Percentiles rank a stretch among this genome's conserved stretches.
Evolutionary conservation across 2,888 invertebrate species (phyloP).

Genomic region (Eilema griseolum): DNA sequence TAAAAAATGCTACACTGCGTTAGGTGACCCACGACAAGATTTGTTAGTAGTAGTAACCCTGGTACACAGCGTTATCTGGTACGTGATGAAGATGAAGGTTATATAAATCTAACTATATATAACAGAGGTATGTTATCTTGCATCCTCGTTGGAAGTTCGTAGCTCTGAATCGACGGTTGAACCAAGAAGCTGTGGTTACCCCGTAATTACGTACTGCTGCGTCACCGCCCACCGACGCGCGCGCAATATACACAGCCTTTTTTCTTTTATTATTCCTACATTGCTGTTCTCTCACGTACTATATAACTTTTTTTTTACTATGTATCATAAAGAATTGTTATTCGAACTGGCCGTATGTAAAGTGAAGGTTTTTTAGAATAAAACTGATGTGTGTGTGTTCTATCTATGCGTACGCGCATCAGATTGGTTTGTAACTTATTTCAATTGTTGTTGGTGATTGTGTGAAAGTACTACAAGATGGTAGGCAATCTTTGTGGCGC

Average conservation of each 20-base stretch:
- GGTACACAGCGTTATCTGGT: background rate
- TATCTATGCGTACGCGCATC: background rate
- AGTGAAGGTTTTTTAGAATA: conserved; percentile 15
- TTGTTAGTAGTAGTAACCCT: background rate
- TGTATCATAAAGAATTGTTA: conserved; percentile 8
- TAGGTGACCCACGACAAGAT: too few relatives aligned
- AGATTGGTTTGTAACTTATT: background rate
- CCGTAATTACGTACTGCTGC: conserved; percentile 77
- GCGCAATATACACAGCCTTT: conserved; percentile 29
- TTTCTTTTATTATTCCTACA: conserved; percentile 48
- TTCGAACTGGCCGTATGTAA: conserved; percentile 35
- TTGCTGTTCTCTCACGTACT: conserved; percentile 45
- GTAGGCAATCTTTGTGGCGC: background rate
- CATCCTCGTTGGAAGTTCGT: conserved; percentile 17
- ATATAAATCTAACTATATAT: conserved; percentile 6
- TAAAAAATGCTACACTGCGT: too few relatives aligned
- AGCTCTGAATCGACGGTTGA: conserved; percentile 33
- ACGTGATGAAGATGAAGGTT: background rate
- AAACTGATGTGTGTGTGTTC: background rate
- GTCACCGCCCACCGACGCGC: conserved; percentile 73
- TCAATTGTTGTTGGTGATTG: conserved; percentile 4
- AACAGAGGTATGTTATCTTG: conserved; percentile 15
- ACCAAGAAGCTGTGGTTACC: conserved; percentile 58
- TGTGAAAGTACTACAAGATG: background rate
- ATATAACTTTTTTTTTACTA: conserved; percentile 20